phyloP scores from a whole-genome alignment of 2,797 vertebrate species.

The Gallirallus australis region DNA sequence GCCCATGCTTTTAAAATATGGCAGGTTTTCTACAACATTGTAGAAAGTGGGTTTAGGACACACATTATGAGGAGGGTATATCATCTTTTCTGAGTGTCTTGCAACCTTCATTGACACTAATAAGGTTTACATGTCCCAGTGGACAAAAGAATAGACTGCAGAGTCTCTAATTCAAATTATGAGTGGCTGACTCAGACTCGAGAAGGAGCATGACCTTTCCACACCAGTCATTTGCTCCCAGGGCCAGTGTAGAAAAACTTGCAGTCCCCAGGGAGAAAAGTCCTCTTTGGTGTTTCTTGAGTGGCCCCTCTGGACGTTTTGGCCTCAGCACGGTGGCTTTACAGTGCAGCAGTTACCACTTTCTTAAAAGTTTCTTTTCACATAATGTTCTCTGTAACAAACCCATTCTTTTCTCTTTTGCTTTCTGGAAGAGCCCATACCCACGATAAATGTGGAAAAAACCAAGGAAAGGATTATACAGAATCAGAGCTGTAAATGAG shows the following conservation, averaged over 20 bases:
- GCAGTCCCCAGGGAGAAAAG: background rate
- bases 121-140: slow-evolving; percentile 12
- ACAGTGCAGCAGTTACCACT: background rate
- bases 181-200: slow-evolving; percentile 10
- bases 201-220: slow-evolving; percentile 2
- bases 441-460: too few species aligned
- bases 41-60: background rate
- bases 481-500: too few species aligned
- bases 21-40: background rate
- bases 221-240: background rate
- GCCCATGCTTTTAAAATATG: background rate
- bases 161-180: slow-evolving; percentile 16
- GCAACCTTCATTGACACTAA: background rate
- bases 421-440: too few species aligned
- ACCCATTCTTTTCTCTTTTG: too few species aligned
- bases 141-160: background rate
- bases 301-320: background rate
- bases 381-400: background rate
- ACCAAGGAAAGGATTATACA: too few species aligned
- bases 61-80: background rate
- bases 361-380: background rate
- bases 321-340: background rate
- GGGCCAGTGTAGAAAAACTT: background rate
- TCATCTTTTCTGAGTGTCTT: background rate
- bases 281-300: background rate